Conservation (phyloP, 2,113 vertebrate genomes). For the Perca schrenkii region DNA sequence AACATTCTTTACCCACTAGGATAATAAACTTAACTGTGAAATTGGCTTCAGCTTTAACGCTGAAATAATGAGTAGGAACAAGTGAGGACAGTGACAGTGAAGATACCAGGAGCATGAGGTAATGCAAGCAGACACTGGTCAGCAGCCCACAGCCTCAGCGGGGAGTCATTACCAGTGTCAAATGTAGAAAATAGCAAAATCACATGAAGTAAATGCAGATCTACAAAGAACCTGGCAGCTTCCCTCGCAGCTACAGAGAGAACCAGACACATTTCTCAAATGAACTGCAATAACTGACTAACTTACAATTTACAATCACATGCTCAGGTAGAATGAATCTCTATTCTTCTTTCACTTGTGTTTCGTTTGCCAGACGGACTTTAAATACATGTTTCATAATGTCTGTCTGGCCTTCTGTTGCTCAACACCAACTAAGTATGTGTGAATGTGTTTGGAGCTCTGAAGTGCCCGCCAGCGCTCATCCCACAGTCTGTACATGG, state of each 20-base stretch:
- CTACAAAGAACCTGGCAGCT: not conserved
- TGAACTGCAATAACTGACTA: conserved; percentile 5
- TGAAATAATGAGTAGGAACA: conserved; percentile 35
- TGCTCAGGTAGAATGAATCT: conserved; percentile 10
- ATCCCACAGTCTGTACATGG: conserved; percentile 67
- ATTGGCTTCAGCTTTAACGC: conserved; percentile 18
- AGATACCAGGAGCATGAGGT: conserved; percentile 49
- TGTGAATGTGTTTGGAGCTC: conserved; percentile 11
- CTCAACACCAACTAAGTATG: conserved; percentile 31
- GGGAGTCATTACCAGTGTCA: conserved; percentile 8
- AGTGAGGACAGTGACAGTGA: conserved; percentile 14
- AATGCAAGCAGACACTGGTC: conserved; percentile 25
- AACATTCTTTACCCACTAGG: not conserved
- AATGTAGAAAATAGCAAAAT: not conserved
- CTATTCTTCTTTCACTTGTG: conserved; percentile 5
- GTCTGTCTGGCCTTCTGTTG: conserved; percentile 60
- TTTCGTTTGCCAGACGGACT: conserved; percentile 32
- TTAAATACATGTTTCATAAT: conserved; percentile 55
- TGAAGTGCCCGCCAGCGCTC: conserved; percentile 17
- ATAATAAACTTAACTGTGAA: conserved; percentile 14
- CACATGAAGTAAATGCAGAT: not conserved
- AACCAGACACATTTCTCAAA: not conserved
- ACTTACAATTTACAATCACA: conserved; percentile 7
- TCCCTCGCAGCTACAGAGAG: conserved; percentile 3
- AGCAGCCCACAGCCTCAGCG: conserved; percentile 37